Base-by-base conservation (phyloP, 2,797 vertebrate species). In the Graptemys geographica region DNA sequence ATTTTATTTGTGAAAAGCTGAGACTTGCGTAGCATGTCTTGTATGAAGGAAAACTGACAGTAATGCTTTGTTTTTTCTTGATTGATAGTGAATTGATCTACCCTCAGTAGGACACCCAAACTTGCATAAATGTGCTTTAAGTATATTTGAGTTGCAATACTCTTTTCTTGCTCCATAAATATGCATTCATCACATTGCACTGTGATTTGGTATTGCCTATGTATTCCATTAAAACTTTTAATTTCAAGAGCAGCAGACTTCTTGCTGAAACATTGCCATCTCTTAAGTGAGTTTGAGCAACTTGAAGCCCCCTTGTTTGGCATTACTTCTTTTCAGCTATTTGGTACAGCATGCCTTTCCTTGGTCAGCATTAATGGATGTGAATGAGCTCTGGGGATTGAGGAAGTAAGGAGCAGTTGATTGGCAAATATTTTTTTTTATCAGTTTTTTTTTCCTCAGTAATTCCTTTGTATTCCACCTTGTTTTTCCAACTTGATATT, bases 161-260 rank as follows among this genome's bases (percentile, higher is more conserved):
- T 80, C 8, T 96, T 94, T 96, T 74, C 84, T 62, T 49, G 56
- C 55, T 74, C 96, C 96, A 97, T 96, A 96, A 96, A 94, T 96
- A 86, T 80, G 33, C 37, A 92, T 92, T 72, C 86, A 93, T 96
- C 95, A 93, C 96, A 91, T 52, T 79, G 84, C 65, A 84, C 94
- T 96, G 78, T 93, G 1, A 90, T 95, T 90, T 91, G 53, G 79
- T 83, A 92, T 89, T 4, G 69, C 21, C 41, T 72, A 72, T 84
- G 52, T 83, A 81, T 93, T 90, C 90, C 44, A 3, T 83, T 72
- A 41, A 37, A 72, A 72, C 23, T 96, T 92, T 15, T 52, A 94
- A 81, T 57, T 2, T n/a, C 65, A 56, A 96, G 19, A 72, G 7
- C 90, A 92, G 80, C 33, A 72, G 88, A 56, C 65, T 93, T 72